Base-by-base conservation (phyloP, 1,140 invertebrate species). In the Holcopasites calliopsidis region DNA sequence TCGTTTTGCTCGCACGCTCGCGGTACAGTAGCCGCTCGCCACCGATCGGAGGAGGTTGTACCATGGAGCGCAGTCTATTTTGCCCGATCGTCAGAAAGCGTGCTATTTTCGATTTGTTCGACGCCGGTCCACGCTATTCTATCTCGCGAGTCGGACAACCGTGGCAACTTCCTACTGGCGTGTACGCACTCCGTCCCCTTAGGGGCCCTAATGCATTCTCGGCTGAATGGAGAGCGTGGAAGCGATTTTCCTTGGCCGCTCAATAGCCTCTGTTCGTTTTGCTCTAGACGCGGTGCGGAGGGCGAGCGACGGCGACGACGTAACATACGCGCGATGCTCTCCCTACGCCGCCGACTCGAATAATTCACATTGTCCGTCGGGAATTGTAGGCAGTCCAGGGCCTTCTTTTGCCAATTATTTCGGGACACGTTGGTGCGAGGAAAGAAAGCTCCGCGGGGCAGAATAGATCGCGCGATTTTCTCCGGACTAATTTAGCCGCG, bases 281-380 rank as follows among this genome's bases (percentile, higher is more conserved):
- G 58, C 71, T 58, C 71, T 47, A 52, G 85, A 76, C 57, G 23
- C 44, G 42, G 60, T 44, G 71, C 47, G 65, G 72, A 70, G 75
- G 78, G 83, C 58, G 54, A 65, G 58, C 65, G 65, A 52, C 38
- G 77, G 69, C 62, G 74, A 80, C 71, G 77, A 80, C 77, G 81
- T 71, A 72, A 73, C 77, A 69, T 62, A 82, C 73, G 84, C 79
- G 78, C 76, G 72, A 50, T 62, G 77, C 81, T 84, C n/a, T n/a
- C 87, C 87, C 88, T 82, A 88, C 88, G 84, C 89, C 90, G 88
- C 85, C 88, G 87, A 88, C 88, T 90, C 89, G 86, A 91, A 91
- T 91, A 91, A 91, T 92, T 92, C 89, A 91, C 91, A 92, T 92
- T 92, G 91, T 92, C 90, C 88, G 90, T 90, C 89, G 89, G 88